Evolutionary conservation across 1,140 invertebrate species (phyloP).

Genomic region (Pemphigus obesinymphae): DNA sequence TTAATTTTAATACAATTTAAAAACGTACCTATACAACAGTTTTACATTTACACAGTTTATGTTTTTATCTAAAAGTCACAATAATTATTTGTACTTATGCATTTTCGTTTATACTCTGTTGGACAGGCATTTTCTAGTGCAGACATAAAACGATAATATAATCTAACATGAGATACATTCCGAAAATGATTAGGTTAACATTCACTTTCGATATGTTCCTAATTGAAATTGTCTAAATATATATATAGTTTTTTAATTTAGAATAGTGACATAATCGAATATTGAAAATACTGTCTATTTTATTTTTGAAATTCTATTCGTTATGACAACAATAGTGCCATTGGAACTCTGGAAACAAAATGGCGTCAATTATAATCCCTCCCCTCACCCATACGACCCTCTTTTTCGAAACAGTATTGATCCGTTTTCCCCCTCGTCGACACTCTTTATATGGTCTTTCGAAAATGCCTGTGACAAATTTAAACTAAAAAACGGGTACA

Average conservation of each 20-base stretch:
- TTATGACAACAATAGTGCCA: constrained; percentile 20
- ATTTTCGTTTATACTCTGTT: too few species aligned
- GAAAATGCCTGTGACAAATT: not conserved
- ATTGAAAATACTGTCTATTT: constrained; percentile 16
- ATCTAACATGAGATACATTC: too few species aligned
- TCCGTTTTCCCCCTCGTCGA: constrained; percentile 16
- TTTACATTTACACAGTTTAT: too few species aligned
- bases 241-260: not conserved
- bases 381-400: constrained; percentile 6
- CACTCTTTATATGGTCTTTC: not conserved
- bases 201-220: too few species aligned
- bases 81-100: too few species aligned
- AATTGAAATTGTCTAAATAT: too few species aligned
- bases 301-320: not conserved
- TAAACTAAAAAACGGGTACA: not conserved
- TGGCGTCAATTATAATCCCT: constrained; percentile 17
- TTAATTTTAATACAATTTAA: too few species aligned
- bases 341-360: constrained; percentile 25
- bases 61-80: too few species aligned
- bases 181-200: too few species aligned
- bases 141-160: too few species aligned
- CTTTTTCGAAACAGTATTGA: constrained; percentile 1
- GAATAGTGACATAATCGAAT: not conserved
- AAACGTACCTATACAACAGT: too few species aligned
- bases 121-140: too few species aligned